Conservation (phyloP, 1,140 invertebrate genomes). For the Zaprionus ghesquierei region DNA sequence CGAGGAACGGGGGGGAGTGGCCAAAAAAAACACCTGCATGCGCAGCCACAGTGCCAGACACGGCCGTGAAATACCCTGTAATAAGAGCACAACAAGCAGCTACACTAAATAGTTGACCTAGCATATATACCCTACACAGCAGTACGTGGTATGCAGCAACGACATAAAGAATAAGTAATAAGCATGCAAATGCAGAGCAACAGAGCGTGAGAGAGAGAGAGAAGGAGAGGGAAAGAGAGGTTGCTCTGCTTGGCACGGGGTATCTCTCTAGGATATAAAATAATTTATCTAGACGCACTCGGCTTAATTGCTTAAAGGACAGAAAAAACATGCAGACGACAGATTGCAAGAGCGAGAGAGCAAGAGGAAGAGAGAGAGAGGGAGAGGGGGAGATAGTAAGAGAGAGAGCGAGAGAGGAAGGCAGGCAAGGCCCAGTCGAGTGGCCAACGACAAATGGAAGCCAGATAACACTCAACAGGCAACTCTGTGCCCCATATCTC, state of each 20-base stretch:
- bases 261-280: conserved; percentile 44
- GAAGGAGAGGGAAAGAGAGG: background rate
- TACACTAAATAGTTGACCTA: background rate
- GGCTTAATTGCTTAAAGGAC: conserved; percentile 56
- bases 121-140: background rate
- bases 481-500: background rate
- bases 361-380: background rate
- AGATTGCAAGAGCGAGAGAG: background rate
- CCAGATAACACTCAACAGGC: background rate
- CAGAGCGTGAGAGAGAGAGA: background rate
- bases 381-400: background rate
- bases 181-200: conserved; percentile 57
- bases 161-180: conserved; percentile 66
- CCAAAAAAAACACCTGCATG: background rate
- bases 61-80: background rate
- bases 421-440: background rate
- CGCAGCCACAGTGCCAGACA: background rate
- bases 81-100: background rate
- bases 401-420: background rate
- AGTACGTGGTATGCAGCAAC: background rate
- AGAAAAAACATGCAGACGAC: background rate
- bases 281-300: conserved; percentile 50
- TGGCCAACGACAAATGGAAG: background rate
- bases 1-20: background rate
- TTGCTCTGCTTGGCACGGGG: background rate